Base-by-base conservation (phyloP, 2,113 vertebrate species). In the Peucedramus taeniatus region DNA sequence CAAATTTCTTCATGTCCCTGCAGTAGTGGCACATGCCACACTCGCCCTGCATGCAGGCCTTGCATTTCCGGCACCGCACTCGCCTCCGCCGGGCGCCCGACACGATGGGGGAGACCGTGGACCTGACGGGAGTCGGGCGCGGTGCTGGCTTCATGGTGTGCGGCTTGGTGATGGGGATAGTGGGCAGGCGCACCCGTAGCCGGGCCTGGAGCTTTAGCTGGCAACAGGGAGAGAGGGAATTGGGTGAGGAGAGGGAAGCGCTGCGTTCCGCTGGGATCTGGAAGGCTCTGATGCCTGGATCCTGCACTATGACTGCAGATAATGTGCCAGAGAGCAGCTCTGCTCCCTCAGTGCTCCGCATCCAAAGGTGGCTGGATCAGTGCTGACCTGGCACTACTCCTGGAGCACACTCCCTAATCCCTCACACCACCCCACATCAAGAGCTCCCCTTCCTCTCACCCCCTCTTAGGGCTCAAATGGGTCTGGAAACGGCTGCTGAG, bases 1-100 rank as follows among this genome's bases (percentile, higher is more conserved):
- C 99, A 3, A 99, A 99, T 96, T 99, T 99, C 98, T 99, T 99
- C 99, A 99, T 99, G 98, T 99, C 99, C 95, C 99, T 99, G 97
- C 99, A 99, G 74, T 98, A 99, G 94, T 99, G 98, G 97, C 99
- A 99, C 78, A 98, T 98, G 72, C 99, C 99, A 42, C 99, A 99
- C 97, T 99, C 99, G 50, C 98, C 98, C 87, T 99, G 98, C 94
- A 98, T 96, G 96, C 99, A 99, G 24, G 98, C 99, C n/a, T 98
- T 98, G 83, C 99, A 99, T 89, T 98, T 99, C 27, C 99, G 98
- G 94, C 99, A 99, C 37, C 99, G 98, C 54, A 99, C 99, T 9
- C 99, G 97, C 71, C 99, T 96, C 59, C 99, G 97, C 91, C 99
- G 94, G 95, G 99, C 98, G 21, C 99, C 99, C 0, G 98, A 99